A percentile compares a stretch with the other conserved stretches of the same genome.
Conservation (phyloP, 2,888 invertebrate genomes). For the Leucophora obtusa region DNA sequence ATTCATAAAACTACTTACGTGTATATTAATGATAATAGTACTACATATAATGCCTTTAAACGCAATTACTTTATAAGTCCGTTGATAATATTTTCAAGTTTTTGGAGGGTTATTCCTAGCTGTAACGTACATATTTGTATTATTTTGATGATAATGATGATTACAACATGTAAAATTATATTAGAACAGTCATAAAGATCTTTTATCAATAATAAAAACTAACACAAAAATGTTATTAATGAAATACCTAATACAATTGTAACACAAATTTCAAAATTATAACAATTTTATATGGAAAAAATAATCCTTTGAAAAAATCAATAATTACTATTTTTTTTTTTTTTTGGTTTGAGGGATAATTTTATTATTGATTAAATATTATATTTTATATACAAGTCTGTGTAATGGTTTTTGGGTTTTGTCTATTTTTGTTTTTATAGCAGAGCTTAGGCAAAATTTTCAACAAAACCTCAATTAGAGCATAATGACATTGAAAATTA, state of each 20-base stretch:
- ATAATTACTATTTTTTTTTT: no score
- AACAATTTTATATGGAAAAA: slow-evolving; percentile 9
- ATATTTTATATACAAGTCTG: not conserved
- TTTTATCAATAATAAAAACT: slow-evolving; percentile 53
- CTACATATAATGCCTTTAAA: slow-evolving; percentile 63
- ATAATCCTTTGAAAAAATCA: slow-evolving; percentile 38
- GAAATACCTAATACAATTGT: not conserved
- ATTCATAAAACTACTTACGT: slow-evolving; percentile 51
- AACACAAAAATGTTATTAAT: not conserved
- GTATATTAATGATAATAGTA: slow-evolving; percentile 54
- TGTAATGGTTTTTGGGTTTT: not conserved
- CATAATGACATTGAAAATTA: slow-evolving; percentile 59
- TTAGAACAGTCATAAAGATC: slow-evolving; percentile 61
- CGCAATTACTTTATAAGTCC: slow-evolving; percentile 65
- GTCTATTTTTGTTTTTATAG: slow-evolving; percentile 11
- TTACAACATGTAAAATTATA: slow-evolving; percentile 54
- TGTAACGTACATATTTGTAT: slow-evolving; percentile 15
- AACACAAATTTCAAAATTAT: slow-evolving; percentile 17
- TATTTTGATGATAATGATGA: slow-evolving; percentile 51
- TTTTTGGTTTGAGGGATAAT: slow-evolving; percentile 23
- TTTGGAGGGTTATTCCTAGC: slow-evolving; percentile 18
- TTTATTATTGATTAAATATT: slow-evolving; percentile 28
- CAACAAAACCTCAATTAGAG: slow-evolving; percentile 58
- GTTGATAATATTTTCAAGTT: slow-evolving; percentile 10
- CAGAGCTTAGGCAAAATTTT: slow-evolving; percentile 1